phyloP scores from a whole-genome alignment of 2,113 vertebrate genomes.

The Plotosus lineatus region DNA sequence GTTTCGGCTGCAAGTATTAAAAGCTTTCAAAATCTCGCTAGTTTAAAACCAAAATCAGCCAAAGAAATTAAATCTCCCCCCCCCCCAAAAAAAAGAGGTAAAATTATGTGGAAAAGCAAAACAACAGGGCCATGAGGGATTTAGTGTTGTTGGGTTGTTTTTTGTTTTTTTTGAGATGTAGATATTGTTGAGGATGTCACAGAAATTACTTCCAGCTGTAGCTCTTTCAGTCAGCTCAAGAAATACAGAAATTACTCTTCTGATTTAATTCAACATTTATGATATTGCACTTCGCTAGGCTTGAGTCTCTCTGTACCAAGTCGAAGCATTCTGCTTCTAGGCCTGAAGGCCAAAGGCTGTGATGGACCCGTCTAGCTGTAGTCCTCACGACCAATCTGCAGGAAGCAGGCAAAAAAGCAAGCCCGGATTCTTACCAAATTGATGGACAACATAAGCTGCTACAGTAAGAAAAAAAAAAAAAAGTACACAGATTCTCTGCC shows the following conservation, averaged over 20 bases:
- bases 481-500: background rate
- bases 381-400: background rate
- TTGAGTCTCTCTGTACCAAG: constrained; percentile 18
- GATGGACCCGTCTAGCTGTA: constrained; percentile 15
- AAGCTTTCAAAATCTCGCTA: background rate
- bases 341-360: constrained; percentile 7
- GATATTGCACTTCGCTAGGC: constrained; percentile 16
- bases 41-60: background rate
- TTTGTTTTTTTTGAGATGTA: background rate
- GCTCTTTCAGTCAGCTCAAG: constrained; percentile 22
- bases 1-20: constrained; percentile 1
- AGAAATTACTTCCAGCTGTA: constrained; percentile 5
- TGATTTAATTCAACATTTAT: constrained; percentile 31
- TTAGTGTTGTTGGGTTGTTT: background rate
- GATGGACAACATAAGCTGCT: background rate
- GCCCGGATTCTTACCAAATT: background rate
- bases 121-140: background rate
- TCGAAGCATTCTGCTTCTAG: constrained; percentile 36
- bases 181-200: constrained; percentile 1
- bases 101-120: background rate
- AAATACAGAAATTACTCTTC: constrained; percentile 36
- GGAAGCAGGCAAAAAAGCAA: background rate
- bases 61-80: background rate
- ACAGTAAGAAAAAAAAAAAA: background rate
- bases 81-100: background rate